These are phyloP conservation scores for Parus major DNA, from an alignment of 2,113 vertebrate genomes.

Conservation along the genomic window DNA sequence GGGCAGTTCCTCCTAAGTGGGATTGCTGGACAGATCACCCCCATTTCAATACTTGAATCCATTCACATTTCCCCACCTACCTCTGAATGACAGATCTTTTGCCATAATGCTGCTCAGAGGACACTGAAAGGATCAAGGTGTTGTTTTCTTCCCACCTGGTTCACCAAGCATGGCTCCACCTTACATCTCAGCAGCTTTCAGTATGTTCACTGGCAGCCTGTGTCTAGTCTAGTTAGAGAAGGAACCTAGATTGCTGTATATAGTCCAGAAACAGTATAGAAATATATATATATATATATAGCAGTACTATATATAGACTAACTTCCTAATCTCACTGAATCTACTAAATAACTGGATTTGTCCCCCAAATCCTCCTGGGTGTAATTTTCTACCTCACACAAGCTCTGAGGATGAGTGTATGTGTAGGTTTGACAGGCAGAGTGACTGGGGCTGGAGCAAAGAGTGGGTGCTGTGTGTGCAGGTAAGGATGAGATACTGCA, in stretches of 20 bases:
- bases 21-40: neutral
- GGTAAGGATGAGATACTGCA: neutral
- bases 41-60: neutral
- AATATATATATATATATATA: too few relatives aligned
- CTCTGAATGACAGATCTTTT: neutral
- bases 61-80: neutral
- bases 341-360: neutral
- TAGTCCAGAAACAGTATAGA: neutral
- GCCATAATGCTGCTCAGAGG: neutral
- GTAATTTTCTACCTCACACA: accelerated
- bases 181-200: neutral
- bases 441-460: neutral
- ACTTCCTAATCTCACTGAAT: neutral
- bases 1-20: neutral
- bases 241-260: neutral
- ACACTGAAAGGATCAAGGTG: neutral
- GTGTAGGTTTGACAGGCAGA: neutral
- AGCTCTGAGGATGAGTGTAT: neutral
- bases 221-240: neutral
- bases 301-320: neutral
- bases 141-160: neutral
- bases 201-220: neutral
- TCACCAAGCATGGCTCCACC: neutral
- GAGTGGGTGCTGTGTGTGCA: neutral
- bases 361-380: neutral